A percentile compares a stretch with the other conserved stretches of the same genome.
These are phyloP conservation scores for Rhimphoctona megacephalus DNA, from an alignment of 2,888 invertebrate species.

Conservation along the genomic window DNA sequence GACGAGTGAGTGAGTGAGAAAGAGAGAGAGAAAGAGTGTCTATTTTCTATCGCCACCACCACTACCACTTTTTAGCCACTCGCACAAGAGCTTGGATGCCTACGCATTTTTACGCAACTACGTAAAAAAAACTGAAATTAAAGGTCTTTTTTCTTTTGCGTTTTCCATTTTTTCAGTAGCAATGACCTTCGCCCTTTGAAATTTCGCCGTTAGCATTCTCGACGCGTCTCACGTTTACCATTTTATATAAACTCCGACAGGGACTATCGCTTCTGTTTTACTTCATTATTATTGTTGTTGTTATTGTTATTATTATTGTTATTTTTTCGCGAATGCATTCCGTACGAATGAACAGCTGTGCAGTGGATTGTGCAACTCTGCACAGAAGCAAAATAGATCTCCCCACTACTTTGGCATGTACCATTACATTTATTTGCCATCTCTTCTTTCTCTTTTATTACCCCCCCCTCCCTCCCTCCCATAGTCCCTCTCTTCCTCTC, in stretches of 20 bases:
- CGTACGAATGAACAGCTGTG: conserved; percentile 77
- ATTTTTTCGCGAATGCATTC: conserved; percentile 65
- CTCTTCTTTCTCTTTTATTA: conserved; percentile 15
- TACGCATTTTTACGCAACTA: conserved; percentile 70
- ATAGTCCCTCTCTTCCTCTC: conserved; percentile 23
- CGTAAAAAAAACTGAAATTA: conserved; percentile 60
- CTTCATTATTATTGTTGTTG: conserved; percentile 50
- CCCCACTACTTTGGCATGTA: conserved; percentile 68
- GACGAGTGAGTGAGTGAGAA: conserved; percentile 49
- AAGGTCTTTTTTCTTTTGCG: neutral
- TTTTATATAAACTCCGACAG: conserved; percentile 1
- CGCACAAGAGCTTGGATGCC: conserved; percentile 50
- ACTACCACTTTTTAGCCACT: conserved; percentile 39
- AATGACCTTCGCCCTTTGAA: conserved; percentile 44
- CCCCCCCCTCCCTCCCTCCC: conserved; percentile 17
- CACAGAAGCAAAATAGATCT: conserved; percentile 78
- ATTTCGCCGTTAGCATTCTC: conserved; percentile 1
- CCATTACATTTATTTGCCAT: conserved; percentile 68
- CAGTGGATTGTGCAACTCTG: conserved; percentile 74
- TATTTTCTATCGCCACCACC: conserved; percentile 64
- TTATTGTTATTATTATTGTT: conserved; percentile 50
- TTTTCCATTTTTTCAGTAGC: conserved; percentile 19
- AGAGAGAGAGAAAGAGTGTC: conserved; percentile 41
- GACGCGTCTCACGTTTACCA: neutral
- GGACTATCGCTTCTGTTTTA: conserved; percentile 38